Base-by-base conservation (phyloP, 2,113 vertebrate genomes). In the Pristiophorus japonicus region DNA sequence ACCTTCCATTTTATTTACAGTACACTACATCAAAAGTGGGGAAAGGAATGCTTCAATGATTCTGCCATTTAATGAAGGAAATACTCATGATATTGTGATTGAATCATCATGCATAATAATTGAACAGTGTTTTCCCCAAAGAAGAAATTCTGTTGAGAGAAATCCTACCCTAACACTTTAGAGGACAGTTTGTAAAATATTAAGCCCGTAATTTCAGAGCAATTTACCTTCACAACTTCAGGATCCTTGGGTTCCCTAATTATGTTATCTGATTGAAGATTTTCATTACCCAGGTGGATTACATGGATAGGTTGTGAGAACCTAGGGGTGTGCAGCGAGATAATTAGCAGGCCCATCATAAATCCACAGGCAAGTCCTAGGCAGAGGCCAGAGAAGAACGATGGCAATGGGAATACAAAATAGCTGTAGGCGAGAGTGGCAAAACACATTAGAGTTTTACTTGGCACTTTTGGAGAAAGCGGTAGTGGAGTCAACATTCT, bases 331-430 rank as follows among this genome's bases (percentile, higher is more conserved):
- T 98, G 97, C 95, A 98, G 96, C 62, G 97, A 97, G 73, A 99
- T 66, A 65, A 98, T 96, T 30, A 98, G 96, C 95, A 99, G 97
- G 95, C 98, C 98, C 3, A 98, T 96, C 93, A 98, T 92, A 95
- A 99, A 98, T 55, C 98, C 98, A 1, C 98, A 95, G 7, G 97
- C 96, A 95, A 98, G 96, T 4, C 98, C 98, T 95, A 98, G 94
- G 95, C 97, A 97, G 95, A 98, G 97, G 38, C 98, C 98, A 0
- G 98, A 98, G 11, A 98, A 94, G 73, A 98, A 99, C 22, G 98
- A 96, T 0, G 98, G 98, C 94, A 99, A 97, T 0, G 98, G 98
- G 63, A 98, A 96, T 84, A 98, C 96, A 47, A 98, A 97, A 95
- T 98, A 99, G 24, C 97, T 97, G 0, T 99, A 99, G 59, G 98